A percentile compares a stretch with the other conserved stretches of the same genome.
phyloP scores from a whole-genome alignment of 2,888 invertebrate species.

The Ormyrus thymus region DNA sequence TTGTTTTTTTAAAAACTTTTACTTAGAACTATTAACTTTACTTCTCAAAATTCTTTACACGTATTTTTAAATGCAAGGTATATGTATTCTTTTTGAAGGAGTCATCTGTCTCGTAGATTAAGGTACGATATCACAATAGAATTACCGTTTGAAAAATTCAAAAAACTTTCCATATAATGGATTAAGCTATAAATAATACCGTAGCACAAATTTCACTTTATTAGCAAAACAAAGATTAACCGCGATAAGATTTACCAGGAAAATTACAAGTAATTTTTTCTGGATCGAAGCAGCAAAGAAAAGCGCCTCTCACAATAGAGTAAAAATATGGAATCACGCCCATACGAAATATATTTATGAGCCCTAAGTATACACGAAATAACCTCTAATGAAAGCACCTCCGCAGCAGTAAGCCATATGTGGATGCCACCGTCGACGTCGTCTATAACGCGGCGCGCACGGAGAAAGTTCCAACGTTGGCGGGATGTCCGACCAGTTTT shows the following conservation, averaged over 20 bases:
- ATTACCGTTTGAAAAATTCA: conserved; percentile 20
- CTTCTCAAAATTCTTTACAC: too few species aligned
- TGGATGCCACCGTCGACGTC: conserved; percentile 27
- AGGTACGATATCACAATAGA: too few species aligned
- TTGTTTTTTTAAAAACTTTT: too few species aligned
- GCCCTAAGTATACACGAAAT: conserved; percentile 43
- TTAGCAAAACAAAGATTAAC: conserved; percentile 24
- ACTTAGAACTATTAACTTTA: too few species aligned
- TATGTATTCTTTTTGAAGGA: too few species aligned
- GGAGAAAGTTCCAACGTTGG: conserved; percentile 23
- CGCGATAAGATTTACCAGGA: conserved; percentile 33
- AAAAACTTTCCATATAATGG: conserved; percentile 5
- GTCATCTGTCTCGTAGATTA: too few species aligned
- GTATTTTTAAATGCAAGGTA: too few species aligned
- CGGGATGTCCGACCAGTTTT: conserved; percentile 34
- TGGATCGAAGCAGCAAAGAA: conserved; percentile 1
- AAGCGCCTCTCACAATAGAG: conserved; percentile 8
- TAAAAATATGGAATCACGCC: conserved; percentile 14
- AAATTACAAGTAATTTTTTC: conserved; percentile 35
- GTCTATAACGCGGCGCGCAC: not conserved
- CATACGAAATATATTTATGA: conserved; percentile 44
- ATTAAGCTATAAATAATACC: conserved; percentile 19
- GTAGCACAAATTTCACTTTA: not conserved
- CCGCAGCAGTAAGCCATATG: not conserved
- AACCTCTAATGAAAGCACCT: conserved; percentile 44